Conservation (phyloP, 2,113 vertebrate genomes). For the Sturnus vulgaris region DNA sequence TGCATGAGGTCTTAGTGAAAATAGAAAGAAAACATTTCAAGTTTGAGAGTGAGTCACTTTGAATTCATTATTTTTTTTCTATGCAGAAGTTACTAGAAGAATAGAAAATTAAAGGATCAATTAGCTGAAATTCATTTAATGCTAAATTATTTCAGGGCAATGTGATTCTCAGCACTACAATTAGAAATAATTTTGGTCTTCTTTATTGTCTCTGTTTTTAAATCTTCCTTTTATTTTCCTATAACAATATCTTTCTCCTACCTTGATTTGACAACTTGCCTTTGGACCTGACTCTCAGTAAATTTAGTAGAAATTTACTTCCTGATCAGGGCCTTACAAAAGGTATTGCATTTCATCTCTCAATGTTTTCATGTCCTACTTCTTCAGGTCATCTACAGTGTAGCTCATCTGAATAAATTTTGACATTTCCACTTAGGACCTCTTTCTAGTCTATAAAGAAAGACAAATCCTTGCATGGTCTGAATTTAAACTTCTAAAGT, state of each 20-base stretch:
- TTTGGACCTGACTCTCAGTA: not conserved
- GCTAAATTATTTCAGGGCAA: not conserved
- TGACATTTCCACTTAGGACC: not conserved
- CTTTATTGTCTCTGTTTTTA: not conserved
- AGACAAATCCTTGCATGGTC: not conserved
- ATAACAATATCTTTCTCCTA: not conserved
- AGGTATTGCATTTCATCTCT: not conserved
- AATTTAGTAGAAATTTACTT: not conserved
- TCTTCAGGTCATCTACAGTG: not conserved
- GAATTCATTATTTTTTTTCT: not conserved
- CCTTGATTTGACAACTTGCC: not conserved
- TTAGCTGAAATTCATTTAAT: not conserved
- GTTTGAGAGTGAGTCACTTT: not conserved
- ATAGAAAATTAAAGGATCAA: not conserved
- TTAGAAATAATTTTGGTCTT: not conserved
- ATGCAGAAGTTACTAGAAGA: not conserved
- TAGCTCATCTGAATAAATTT: not conserved
- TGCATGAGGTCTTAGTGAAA: not conserved
- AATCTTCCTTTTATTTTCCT: not conserved
- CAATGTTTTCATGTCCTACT: not conserved
- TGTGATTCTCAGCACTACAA: not conserved
- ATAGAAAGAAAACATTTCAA: not conserved
- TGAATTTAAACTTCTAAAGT: constrained; percentile 42
- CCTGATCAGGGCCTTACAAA: not conserved
- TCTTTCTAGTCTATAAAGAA: not conserved